phyloP scores from a whole-genome alignment of 2,797 vertebrate species.

The Halcyon chelicuti region DNA sequence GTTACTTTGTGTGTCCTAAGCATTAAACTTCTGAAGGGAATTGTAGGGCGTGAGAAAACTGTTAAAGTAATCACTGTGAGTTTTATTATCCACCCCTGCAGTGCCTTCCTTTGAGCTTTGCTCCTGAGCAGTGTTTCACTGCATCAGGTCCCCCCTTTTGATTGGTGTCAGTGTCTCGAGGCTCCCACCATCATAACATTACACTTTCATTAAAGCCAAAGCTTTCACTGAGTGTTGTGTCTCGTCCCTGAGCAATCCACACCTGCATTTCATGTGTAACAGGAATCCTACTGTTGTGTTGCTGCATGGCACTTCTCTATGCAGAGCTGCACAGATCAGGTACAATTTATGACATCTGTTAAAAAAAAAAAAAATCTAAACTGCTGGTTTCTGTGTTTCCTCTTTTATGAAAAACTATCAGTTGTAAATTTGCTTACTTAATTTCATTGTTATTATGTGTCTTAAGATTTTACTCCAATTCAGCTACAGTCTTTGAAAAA shows the following conservation, averaged over 20 bases:
- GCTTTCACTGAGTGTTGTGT: not conserved
- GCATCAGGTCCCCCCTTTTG: accelerated
- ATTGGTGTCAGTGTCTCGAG: accelerated
- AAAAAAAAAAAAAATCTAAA: not conserved
- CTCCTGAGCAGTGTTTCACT: not conserved
- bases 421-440: not conserved
- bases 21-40: not conserved
- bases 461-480: not conserved
- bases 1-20: not conserved
- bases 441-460: not conserved
- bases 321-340: not conserved
- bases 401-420: not conserved
- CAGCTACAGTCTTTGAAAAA: not conserved
- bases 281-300: not conserved
- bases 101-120: not conserved
- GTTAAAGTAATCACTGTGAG: not conserved
- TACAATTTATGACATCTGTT: not conserved
- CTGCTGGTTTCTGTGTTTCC: not conserved
- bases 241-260: not conserved
- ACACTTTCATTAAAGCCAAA: not conserved
- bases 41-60: not conserved
- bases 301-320: not conserved
- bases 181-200: not conserved
- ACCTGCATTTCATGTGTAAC: not conserved
- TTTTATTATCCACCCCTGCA: not conserved